Base-by-base conservation (phyloP, 2,113 vertebrate species). In the Rhynchomys soricoides region DNA sequence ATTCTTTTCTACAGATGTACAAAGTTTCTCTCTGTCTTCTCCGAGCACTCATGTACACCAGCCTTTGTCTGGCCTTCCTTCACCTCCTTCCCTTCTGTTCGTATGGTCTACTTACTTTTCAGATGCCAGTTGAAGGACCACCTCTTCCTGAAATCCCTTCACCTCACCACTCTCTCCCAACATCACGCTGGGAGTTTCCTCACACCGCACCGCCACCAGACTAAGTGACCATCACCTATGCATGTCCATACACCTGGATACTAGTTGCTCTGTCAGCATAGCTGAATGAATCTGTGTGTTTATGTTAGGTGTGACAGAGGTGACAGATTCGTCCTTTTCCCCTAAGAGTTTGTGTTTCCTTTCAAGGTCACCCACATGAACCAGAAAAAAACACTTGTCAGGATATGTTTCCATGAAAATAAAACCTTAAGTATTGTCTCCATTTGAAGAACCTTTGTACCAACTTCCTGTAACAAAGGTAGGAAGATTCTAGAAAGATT, bases 131-230 rank as follows among this genome's bases (percentile, higher is more conserved):
- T 66, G 50, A 87, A 29, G 8, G 34, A 75, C 70, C 43, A 26
- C 29, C 89, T 95, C n/a, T 24, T 64, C 74, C n/a, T 43, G 45
- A 95, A 89, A 62, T 55, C 34, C 57, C 79, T 97, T 96, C 48
- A 66, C 15, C 78, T 43, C 16, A 21, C n/a, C 5, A 71, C 8
- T 6, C 10, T 2, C 19, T 34, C 1, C 1, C 50, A 89, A 15
- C 11, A 29, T 77, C 29, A 94, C 81, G 19, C 57, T n/a, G 26
- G 81, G 16, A 90, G 40, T 17, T 43, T 5, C 17, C 2, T 43
- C 75, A 48, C 12, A 40, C 48, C 57, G 77, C n/a, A 92, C 12
- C 6, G 87, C 68, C n/a, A 62, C 43, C 71, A 93, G 66, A 91
- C 24, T 66, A 10, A 85, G 34, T 75, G 43, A 11, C 74, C 77